Percentiles rank a stretch among this genome's conserved stretches.
Evolutionary conservation across 2,113 vertebrate genomes (phyloP).

Genomic region (Drymodes brunneopygia): DNA sequence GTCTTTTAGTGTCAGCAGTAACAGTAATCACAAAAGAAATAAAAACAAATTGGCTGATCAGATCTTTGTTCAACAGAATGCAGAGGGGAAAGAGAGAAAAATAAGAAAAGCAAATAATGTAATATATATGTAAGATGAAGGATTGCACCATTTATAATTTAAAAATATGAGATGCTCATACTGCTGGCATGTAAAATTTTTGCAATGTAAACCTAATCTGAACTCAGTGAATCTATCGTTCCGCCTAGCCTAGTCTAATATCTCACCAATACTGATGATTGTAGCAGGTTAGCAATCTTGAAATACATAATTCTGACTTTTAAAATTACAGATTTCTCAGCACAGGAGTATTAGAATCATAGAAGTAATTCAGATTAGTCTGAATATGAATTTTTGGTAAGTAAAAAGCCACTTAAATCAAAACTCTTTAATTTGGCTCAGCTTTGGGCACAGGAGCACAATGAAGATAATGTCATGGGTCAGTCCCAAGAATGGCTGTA

Average conservation of each 20-base stretch:
- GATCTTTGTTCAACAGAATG: background rate
- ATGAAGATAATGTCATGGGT: background rate
- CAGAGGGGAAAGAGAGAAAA: background rate
- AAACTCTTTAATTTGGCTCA: background rate
- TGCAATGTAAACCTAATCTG: background rate
- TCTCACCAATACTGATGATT: background rate
- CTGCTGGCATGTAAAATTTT: background rate
- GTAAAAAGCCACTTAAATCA: background rate
- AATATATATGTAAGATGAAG: background rate
- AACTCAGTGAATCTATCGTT: background rate
- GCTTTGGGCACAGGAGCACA: background rate
- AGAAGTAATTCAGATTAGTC: background rate
- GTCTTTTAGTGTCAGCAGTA: background rate
- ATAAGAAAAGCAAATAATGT: background rate
- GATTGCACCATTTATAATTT: background rate
- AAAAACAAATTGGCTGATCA: background rate
- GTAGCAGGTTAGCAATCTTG: background rate
- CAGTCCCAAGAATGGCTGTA: accelerated
- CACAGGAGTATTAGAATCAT: background rate
- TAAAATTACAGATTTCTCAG: background rate
- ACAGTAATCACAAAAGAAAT: background rate
- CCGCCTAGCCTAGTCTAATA: background rate
- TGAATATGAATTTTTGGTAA: background rate
- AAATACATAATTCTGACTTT: background rate
- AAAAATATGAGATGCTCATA: background rate